phyloP scores from a whole-genome alignment of 2,113 vertebrate genomes.

The Sakesphorus luctuosus region DNA sequence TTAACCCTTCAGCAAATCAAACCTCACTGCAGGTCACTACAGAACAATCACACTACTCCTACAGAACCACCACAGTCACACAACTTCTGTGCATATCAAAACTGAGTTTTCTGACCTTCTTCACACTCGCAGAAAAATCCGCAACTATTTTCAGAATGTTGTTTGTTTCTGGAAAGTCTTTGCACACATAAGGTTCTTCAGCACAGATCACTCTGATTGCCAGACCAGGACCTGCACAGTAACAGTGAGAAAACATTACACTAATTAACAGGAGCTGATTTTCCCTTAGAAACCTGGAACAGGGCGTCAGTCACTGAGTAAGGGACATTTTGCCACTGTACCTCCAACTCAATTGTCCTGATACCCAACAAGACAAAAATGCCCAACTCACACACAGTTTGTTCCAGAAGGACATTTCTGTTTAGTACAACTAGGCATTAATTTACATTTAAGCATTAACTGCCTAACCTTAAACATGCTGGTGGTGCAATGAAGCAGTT shows the following conservation, averaged over 20 bases:
- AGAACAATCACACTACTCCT: not conserved
- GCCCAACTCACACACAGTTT: not conserved
- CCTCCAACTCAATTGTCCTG: not conserved
- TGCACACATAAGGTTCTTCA: constrained; percentile 97
- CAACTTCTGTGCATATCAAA: not conserved
- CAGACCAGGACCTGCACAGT: constrained; percentile 88
- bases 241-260: not conserved
- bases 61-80: not conserved
- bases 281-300: not conserved
- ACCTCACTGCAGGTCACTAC: not conserved
- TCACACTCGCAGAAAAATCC: constrained; percentile 97
- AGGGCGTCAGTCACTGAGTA: not conserved
- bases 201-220: constrained; percentile 98
- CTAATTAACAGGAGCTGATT: not conserved
- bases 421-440: not conserved
- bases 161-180: constrained; percentile 98
- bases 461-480: not conserved
- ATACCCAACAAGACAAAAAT: not conserved
- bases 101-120: constrained; percentile 83
- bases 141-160: constrained; percentile 98
- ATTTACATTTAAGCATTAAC: not conserved
- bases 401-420: not conserved
- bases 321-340: not conserved
- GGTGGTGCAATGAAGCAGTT: not conserved
- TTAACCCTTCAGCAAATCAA: not conserved